Base-by-base conservation (phyloP, 2,888 invertebrate species). In the Troides aeacus region DNA sequence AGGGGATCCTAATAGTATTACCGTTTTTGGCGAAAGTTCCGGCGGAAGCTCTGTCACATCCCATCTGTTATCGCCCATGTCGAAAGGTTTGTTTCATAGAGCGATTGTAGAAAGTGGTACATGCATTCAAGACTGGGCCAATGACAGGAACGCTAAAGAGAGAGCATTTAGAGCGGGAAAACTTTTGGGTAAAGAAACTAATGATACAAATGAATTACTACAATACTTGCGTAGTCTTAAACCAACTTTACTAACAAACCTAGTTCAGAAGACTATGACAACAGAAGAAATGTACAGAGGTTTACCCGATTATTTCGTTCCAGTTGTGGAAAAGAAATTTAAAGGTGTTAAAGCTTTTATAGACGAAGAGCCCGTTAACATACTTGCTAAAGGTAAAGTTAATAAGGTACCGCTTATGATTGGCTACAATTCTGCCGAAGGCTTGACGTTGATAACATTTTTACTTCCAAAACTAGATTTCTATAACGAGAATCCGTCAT, bases 1-100 rank as follows among this genome's bases (percentile, higher is more conserved):
- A 12, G 89, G 88, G 1, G 84, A 88, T 64, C 79, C 83, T 3
- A 76, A 84, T 7, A 85, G 87, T 71, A 78, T 90, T 36, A 90
- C 90, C 0, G 73, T 93, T 66, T 86, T 89, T 69, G 93, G 92
- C 0, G 87, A 90, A 71, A 89, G 90, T 73, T 86, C 91, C 7
- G 93, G 93, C 7, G 84, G 82, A 0, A 79, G 79, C 0, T 82
- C 87, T 15, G 87, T 86, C 0, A 88, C 87, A 0, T 84, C 82
- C 66, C 88, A 92, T 57, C 78, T 92, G 80, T 70, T 90, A 15
- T 90, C 91, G 2, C 86, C 88, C 0, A 83, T 88, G 82, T 89
- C 92, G 0, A 75, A 77, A 76, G 89, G 87, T 15, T 74, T 92
- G 30, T 91, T 91, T 66, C 81, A 89, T 69, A 84, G 83, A 77